phyloP scores from a whole-genome alignment of 2,888 invertebrate species.

The Auanema freiburgensis region DNA sequence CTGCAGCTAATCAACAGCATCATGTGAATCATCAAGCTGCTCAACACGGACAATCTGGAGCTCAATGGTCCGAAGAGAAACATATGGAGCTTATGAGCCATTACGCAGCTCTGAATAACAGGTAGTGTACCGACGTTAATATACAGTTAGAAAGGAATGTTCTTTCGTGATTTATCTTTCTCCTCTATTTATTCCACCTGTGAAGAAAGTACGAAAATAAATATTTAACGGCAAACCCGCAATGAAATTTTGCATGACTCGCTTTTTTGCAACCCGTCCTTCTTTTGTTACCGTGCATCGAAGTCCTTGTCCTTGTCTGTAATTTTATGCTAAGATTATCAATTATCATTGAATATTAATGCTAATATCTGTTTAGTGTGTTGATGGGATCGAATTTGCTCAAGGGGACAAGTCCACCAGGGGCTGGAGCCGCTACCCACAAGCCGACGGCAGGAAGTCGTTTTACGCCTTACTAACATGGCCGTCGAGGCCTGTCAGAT shows the following conservation, averaged over 20 bases:
- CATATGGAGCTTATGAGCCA: slow-evolving; percentile 23
- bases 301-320: neutral
- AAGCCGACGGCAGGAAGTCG: slow-evolving; percentile 1
- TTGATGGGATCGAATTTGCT: slow-evolving; percentile 42
- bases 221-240: slow-evolving; percentile 1
- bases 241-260: neutral
- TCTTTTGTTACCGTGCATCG: neutral
- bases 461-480: slow-evolving; percentile 5
- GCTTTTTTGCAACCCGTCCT: neutral
- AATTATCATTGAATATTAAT: neutral
- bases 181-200: neutral
- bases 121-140: slow-evolving; percentile 9
- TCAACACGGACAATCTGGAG: neutral
- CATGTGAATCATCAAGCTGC: neutral
- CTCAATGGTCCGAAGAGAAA: slow-evolving; percentile 16
- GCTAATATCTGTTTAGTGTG: slow-evolving; percentile 31
- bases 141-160: neutral
- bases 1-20: slow-evolving; percentile 2
- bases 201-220: neutral
- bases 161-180: neutral
- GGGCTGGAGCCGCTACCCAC: neutral
- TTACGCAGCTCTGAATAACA: slow-evolving; percentile 26
- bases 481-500: neutral
- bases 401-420: slow-evolving; percentile 19
- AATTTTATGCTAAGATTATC: neutral